These are phyloP conservation scores for Mantis religiosa DNA, from an alignment of 2,888 invertebrate species.

Conservation along the genomic window DNA sequence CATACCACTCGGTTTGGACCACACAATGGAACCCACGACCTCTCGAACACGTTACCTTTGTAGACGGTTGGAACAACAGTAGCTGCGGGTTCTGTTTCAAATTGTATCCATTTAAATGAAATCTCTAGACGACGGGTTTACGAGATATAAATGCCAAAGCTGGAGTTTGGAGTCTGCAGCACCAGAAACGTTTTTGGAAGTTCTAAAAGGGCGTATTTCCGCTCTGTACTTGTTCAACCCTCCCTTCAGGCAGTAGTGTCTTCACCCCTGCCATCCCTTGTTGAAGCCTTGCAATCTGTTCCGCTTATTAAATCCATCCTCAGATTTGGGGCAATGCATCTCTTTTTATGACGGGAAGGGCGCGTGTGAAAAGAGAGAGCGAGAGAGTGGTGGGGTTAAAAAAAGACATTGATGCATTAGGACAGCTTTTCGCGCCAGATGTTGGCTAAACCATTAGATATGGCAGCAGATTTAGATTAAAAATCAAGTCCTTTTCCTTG, in stretches of 20 bases:
- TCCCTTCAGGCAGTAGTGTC: background rate
- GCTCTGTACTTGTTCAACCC: background rate
- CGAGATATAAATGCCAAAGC: no score
- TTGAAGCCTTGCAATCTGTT: conserved; percentile 8
- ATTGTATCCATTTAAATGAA: no score
- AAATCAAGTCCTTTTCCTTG: conserved; percentile 3
- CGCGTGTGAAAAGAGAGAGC: background rate
- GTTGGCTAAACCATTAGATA: conserved; percentile 11
- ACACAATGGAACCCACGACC: no score
- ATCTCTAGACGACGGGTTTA: no score
- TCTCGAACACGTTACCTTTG: no score
- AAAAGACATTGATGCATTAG: conserved; percentile 19
- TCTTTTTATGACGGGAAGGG: conserved; percentile 10
- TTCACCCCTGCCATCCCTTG: background rate
- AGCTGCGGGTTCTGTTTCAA: no score
- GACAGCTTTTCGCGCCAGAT: conserved; percentile 18
- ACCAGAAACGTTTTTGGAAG: background rate
- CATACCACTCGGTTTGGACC: no score
- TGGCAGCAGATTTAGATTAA: conserved; percentile 11
- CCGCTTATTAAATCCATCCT: conserved; percentile 19
- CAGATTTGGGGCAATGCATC: conserved; percentile 5
- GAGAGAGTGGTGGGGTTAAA: background rate
- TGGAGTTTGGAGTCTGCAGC: no score
- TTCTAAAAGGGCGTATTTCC: conserved; percentile 16
- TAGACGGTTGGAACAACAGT: no score